phyloP scores from a whole-genome alignment of 2,113 vertebrate species.

The Bothrops jararaca region DNA sequence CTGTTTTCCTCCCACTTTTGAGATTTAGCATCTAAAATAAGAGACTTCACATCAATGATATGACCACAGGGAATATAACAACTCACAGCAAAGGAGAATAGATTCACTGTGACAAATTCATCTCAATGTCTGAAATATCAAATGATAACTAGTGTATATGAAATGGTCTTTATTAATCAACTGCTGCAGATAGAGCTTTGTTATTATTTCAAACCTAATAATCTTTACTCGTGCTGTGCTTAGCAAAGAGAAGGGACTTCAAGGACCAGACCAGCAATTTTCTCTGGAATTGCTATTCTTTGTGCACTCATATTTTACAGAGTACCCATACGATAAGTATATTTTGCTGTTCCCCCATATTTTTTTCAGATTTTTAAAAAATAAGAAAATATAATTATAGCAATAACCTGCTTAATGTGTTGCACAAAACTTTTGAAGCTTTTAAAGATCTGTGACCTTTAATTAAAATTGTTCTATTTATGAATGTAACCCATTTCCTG shows the following conservation, averaged over 20 bases:
- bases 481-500: not conserved
- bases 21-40: constrained; percentile 12
- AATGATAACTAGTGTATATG: not conserved
- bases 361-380: not conserved
- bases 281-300: not conserved
- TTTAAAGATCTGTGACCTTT: not conserved
- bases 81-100: constrained; percentile 17
- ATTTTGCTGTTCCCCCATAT: not conserved
- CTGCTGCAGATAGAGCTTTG: not conserved
- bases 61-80: constrained; percentile 30
- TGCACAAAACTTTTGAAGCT: not conserved
- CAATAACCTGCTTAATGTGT: not conserved
- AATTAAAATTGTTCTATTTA: not conserved
- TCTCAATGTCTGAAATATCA: not conserved
- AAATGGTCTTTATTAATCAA: not conserved
- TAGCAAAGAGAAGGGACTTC: not conserved
- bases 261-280: not conserved
- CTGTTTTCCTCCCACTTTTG: not conserved
- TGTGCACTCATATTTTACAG: not conserved
- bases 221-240: not conserved
- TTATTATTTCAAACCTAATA: not conserved
- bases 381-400: not conserved
- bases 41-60: not conserved
- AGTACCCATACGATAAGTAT: not conserved
- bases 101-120: not conserved